phyloP scores from a whole-genome alignment of 2,797 vertebrate species.

The Pangasius macronema region DNA sequence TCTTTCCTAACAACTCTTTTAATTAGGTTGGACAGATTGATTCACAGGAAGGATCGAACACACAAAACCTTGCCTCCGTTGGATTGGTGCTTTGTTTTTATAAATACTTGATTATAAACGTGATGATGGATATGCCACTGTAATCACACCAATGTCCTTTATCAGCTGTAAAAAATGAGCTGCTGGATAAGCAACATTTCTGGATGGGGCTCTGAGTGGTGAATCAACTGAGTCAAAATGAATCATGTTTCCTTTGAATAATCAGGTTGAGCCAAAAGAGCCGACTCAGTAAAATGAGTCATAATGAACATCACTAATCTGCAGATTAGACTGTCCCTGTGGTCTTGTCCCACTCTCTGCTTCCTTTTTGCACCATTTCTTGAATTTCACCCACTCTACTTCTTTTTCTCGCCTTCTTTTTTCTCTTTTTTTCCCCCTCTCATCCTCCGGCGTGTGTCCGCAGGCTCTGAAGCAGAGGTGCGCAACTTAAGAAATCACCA shows the following conservation, averaged over 20 bases:
- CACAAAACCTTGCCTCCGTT: not conserved
- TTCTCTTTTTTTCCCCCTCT: too few species aligned
- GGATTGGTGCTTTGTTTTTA: not conserved
- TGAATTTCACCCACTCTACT: not conserved
- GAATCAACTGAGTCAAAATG: conserved; percentile 5
- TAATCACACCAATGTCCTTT: not conserved
- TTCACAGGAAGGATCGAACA: not conserved
- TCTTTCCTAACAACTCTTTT: conserved; percentile 63
- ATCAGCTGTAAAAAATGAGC: not conserved
- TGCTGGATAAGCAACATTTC: not conserved
- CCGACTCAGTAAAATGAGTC: conserved; percentile 14
- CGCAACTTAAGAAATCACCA: conserved; percentile 9
- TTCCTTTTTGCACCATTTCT: not conserved
- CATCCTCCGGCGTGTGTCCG: not conserved
- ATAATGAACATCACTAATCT: not conserved
- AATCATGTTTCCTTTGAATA: not conserved
- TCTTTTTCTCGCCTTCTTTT: not conserved
- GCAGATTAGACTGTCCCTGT: not conserved
- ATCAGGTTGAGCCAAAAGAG: not conserved
- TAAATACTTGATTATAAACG: not conserved
- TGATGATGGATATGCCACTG: not conserved
- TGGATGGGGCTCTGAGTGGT: not conserved
- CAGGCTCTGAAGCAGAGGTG: not conserved
- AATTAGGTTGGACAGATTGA: conserved; percentile 45
- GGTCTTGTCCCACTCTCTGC: not conserved